phyloP scores from a whole-genome alignment of 2,888 invertebrate genomes.

The Amorpha juglandis region DNA sequence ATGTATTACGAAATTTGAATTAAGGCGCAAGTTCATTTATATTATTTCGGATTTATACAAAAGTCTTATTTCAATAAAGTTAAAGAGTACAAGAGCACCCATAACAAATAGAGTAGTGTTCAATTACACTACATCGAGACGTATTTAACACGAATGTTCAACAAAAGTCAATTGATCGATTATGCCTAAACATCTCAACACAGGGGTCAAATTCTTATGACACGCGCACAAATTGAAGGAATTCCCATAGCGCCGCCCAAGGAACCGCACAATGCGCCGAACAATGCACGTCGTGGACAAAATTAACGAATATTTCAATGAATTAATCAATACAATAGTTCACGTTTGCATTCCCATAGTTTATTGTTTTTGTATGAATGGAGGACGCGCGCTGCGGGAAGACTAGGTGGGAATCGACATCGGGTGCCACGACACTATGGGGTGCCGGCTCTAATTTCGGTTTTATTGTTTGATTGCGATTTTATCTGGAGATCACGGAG shows the following conservation, averaged over 20 bases:
- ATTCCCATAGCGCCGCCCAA: constrained; percentile 79
- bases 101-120: constrained; percentile 64
- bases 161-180: constrained; percentile 65
- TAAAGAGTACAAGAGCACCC: constrained; percentile 51
- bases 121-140: constrained; percentile 62
- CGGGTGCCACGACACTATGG: constrained; percentile 61
- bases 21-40: not conserved
- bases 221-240: constrained; percentile 80
- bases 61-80: constrained; percentile 27
- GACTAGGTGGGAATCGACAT: constrained; percentile 74
- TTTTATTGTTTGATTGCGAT: constrained; percentile 80
- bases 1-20: not conserved
- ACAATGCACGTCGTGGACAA: constrained; percentile 61
- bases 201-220: constrained; percentile 64
- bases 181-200: constrained; percentile 54
- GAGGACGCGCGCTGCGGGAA: constrained; percentile 60
- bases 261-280: constrained; percentile 62
- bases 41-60: constrained; percentile 15
- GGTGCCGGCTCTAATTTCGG: constrained; percentile 68
- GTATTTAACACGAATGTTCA: constrained; percentile 65
- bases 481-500: constrained; percentile 76
- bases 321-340: constrained; percentile 82
- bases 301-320: constrained; percentile 75
- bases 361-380: constrained; percentile 74
- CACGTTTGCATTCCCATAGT: constrained; percentile 76